These are phyloP conservation scores for Leptocoma aspasia DNA, from an alignment of 2,113 vertebrate species.

Conservation along the genomic window DNA sequence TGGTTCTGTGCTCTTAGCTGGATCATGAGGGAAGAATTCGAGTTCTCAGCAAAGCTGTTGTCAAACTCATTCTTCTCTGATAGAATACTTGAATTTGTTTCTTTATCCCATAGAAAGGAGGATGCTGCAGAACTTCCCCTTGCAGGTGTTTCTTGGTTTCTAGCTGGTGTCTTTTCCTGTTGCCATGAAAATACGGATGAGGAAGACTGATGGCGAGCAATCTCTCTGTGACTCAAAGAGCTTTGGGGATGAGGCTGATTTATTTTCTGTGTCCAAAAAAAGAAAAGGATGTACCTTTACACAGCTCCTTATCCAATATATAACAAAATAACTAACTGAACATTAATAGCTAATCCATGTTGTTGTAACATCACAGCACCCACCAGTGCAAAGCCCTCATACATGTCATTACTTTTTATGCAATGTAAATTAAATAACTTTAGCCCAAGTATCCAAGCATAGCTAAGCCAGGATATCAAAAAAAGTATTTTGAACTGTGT, in stretches of 20 bases:
- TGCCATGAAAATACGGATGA: slow-evolving; percentile 94
- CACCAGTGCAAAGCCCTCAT: background rate
- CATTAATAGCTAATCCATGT: background rate
- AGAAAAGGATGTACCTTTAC: background rate
- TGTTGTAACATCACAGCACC: background rate
- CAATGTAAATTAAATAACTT: background rate
- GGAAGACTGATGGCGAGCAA: slow-evolving; percentile 84
- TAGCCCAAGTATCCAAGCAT: background rate
- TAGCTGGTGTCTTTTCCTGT: slow-evolving; percentile 75
- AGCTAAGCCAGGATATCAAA: background rate
- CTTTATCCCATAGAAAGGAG: slow-evolving; percentile 69
- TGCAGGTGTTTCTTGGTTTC: slow-evolving; percentile 73
- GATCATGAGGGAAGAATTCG: slow-evolving; percentile 65
- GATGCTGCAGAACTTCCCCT: slow-evolving; percentile 71
- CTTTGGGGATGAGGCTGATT: slow-evolving; percentile 68
- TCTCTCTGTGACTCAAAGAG: slow-evolving; percentile 81
- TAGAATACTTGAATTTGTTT: slow-evolving; percentile 58
- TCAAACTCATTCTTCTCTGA: background rate
- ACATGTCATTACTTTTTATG: background rate
- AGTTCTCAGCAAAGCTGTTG: slow-evolving; percentile 48
- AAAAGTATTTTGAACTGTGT: background rate
- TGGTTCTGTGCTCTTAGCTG: slow-evolving; percentile 83
- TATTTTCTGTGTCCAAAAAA: slow-evolving; percentile 63
- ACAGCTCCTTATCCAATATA: background rate
- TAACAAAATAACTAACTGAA: background rate